Evolutionary conservation across 2,888 invertebrate species (phyloP), one percentile per base, ranked within the genome.

Genomic region (Torymus auratus): DNA sequence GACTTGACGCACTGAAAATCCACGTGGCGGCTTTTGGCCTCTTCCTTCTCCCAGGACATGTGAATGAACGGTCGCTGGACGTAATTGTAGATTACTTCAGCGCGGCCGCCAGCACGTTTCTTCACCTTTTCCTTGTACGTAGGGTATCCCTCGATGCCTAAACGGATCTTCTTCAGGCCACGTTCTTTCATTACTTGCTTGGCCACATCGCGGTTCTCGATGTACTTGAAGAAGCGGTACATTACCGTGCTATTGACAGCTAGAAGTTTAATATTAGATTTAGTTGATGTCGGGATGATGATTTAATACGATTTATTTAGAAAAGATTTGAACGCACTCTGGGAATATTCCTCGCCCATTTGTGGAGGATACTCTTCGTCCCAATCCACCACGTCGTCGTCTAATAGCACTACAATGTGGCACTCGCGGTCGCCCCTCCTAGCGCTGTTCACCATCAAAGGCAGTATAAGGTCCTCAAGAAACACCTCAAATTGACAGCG

Each of bases 41-140:
- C 99, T 88, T 99, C 99, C 88, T 99, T 99, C 90, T 99, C 99
- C 99, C 99, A 99, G 0, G 98, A 98, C 96, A 98, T 98, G 89
- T 99, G 98, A 74, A 99, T 97, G 91, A 99, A 99, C 0, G 99
- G 99, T 0, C 99, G 93, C 90, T 99, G 99, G 0, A 99, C 99
- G 91, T 99, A 99, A 92, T 99, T 99, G 92, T 99, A 99, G 84
- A 99, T 99, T 1, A 99, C 97, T 92, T 99, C 99, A 0, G 98
- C 96, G 3, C 98, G 93, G 0, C 98, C 98, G 1, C 99, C 99
- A 0, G 98, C 97, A 20, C 99, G 93, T 88, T 97, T 96, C 91
- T 98, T 98, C 0, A 99, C 96, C 91, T 99, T 99, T 90, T 99
- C 99, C 90, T 99, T 99, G 92, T 99, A 98, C 0, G 99, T 99